phyloP scores from a whole-genome alignment of 1,140 invertebrate species.

The Neocloeon triangulifer region DNA sequence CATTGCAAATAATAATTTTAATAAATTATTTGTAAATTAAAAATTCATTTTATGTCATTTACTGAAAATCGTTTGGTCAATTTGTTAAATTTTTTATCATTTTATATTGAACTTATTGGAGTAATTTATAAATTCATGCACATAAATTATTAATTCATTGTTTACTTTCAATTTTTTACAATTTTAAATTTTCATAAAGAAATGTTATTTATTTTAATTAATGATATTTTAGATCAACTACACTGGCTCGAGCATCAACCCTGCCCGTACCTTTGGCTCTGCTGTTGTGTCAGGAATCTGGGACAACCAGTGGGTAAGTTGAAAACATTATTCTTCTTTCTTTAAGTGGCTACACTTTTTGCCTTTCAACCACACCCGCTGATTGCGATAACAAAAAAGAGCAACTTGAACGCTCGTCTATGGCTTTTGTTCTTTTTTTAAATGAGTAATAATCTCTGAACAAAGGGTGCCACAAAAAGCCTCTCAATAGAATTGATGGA shows the following conservation, averaged over 20 bases:
- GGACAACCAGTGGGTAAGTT: slow-evolving; percentile 64
- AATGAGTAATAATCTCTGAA: neutral
- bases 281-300: slow-evolving; percentile 53
- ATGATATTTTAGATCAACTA: slow-evolving; percentile 34
- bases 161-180: slow-evolving; percentile 3
- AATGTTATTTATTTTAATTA: no score
- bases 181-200: no score
- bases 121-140: no score
- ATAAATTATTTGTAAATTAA: no score
- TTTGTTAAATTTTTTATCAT: no score
- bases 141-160: neutral
- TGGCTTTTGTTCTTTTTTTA: neutral
- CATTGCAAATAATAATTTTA: no score
- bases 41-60: no score
- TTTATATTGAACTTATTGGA: no score
- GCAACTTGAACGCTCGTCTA: neutral
- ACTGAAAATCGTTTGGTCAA: no score
- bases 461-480: neutral
- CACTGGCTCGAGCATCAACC: slow-evolving; percentile 78
- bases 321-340: no score
- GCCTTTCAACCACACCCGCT: neutral
- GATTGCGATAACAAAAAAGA: neutral
- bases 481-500: neutral
- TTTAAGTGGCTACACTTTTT: no score
- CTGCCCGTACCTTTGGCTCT: slow-evolving; percentile 63